Percentiles rank a stretch among this genome's conserved stretches.
Conservation (phyloP, 2,797 vertebrate species). For the Rhabdophis nuchalis region DNA sequence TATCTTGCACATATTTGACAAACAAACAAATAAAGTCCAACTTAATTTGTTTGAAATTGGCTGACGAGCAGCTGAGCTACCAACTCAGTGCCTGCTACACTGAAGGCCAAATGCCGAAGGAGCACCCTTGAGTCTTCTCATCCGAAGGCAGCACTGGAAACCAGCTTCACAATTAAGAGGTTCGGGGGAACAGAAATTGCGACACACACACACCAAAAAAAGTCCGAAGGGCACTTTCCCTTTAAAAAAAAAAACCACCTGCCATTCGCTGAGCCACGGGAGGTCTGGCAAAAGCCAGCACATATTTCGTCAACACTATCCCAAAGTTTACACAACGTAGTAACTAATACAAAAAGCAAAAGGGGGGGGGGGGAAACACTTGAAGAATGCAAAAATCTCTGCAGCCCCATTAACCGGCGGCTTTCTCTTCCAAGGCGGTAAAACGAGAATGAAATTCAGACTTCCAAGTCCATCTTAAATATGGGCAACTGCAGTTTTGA, state of each 20-base stretch:
- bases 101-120: slow-evolving; percentile 54
- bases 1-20: too few species aligned
- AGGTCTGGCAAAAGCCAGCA: slow-evolving; percentile 28
- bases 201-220: slow-evolving; percentile 32
- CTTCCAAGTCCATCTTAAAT: background rate
- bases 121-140: slow-evolving; percentile 62
- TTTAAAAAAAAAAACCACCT: slow-evolving; percentile 19
- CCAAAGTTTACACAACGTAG: background rate
- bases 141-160: slow-evolving; percentile 67
- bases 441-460: background rate
- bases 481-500: background rate
- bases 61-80: slow-evolving; percentile 19
- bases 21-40: background rate
- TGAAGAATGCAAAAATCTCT: background rate
- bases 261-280: slow-evolving; percentile 17
- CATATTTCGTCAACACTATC: background rate
- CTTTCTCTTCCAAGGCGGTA: background rate
- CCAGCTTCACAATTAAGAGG: slow-evolving; percentile 65
- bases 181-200: slow-evolving; percentile 35
- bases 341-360: background rate
- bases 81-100: background rate
- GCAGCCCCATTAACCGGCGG: background rate
- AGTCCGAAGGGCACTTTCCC: slow-evolving; percentile 30
- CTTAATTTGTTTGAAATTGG: slow-evolving; percentile 5
- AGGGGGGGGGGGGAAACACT: background rate